Conservation (phyloP, 2,888 invertebrate genomes). For the Lasioglossum villosulum region DNA sequence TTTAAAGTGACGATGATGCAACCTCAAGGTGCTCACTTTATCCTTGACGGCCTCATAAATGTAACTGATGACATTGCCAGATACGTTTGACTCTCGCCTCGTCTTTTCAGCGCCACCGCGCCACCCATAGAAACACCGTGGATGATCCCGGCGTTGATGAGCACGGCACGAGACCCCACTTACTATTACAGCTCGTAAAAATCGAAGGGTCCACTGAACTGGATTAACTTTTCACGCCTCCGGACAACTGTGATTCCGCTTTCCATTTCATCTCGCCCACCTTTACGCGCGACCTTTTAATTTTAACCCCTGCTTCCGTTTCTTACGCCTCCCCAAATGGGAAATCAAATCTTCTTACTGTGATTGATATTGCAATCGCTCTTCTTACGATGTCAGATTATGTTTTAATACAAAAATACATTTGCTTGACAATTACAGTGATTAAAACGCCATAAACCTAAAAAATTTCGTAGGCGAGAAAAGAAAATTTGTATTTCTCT, state of each 20-base stretch:
- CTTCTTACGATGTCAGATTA: neutral
- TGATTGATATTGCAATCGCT: neutral
- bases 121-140: slow-evolving; percentile 55
- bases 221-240: slow-evolving; percentile 62
- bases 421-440: too few species aligned
- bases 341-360: neutral
- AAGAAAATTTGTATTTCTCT: too few species aligned
- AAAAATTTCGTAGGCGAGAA: too few species aligned
- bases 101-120: slow-evolving; percentile 55
- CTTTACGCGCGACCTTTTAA: neutral
- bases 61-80: slow-evolving; percentile 84
- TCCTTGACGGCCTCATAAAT: slow-evolving; percentile 84
- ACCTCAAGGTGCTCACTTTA: slow-evolving; percentile 84
- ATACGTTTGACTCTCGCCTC: slow-evolving; percentile 79
- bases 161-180: slow-evolving; percentile 65
- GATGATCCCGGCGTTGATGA: slow-evolving; percentile 61
- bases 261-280: neutral
- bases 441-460: too few species aligned
- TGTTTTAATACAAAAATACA: neutral
- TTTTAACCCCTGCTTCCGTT: neutral
- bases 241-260: slow-evolving; percentile 30
- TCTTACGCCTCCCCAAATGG: neutral
- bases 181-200: slow-evolving; percentile 65
- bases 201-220: slow-evolving; percentile 63
- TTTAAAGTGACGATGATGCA: slow-evolving; percentile 85